These are phyloP conservation scores for Uromys caudimaculatus DNA, from an alignment of 2,797 vertebrate species.

Conservation along the genomic window DNA sequence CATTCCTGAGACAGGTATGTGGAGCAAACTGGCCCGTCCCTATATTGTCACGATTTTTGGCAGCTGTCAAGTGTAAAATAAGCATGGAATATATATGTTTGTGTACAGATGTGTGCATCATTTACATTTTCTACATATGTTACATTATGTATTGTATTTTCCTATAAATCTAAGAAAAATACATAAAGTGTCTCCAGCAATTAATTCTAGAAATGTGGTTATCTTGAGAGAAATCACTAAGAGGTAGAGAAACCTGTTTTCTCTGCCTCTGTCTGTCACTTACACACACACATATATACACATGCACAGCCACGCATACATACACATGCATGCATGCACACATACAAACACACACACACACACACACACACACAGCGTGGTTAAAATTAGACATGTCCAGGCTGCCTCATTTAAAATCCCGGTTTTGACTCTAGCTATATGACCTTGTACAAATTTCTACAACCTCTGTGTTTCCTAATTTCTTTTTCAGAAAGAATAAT, in stretches of 20 bases:
- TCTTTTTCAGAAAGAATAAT: conserved; percentile 20
- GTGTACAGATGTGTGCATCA: neutral
- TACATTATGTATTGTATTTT: neutral
- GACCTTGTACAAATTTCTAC: conserved; percentile 33
- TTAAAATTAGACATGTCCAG: conserved; percentile 31
- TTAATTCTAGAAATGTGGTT: conserved; percentile 5
- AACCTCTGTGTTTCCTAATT: conserved; percentile 5
- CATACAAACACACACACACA: neutral
- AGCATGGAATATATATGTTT: neutral
- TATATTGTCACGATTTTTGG: conserved; percentile 27
- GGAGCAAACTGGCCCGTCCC: neutral
- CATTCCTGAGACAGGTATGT: neutral
- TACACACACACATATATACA: neutral
- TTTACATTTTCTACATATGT: conserved; percentile 18
- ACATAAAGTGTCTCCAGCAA: conserved; percentile 17
- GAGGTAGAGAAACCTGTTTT: conserved; percentile 15
- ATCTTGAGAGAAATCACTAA: conserved; percentile 25
- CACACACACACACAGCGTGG: neutral
- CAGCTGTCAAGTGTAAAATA: conserved; percentile 30
- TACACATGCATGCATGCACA: neutral
- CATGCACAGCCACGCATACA: no score
- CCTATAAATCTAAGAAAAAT: conserved; percentile 42
- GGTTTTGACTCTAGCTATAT: neutral
- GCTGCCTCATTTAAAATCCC: neutral
- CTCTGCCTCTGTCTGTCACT: neutral